Conservation (phyloP, 2,888 invertebrate genomes). For the Camptogramma bilineatum region DNA sequence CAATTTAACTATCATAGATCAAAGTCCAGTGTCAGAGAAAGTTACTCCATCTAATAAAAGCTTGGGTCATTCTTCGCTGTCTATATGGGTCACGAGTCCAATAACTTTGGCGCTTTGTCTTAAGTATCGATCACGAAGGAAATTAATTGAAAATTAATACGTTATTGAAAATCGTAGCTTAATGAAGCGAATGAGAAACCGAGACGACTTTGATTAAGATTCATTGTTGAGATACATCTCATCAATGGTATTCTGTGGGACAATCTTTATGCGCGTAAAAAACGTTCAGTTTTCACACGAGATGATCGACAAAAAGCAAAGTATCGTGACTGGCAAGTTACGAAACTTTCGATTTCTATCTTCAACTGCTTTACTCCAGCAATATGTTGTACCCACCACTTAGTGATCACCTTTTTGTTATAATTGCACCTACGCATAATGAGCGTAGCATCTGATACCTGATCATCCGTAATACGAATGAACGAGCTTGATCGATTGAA, state of each 20-base stretch:
- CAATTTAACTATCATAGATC: constrained; percentile 65
- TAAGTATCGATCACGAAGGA: constrained; percentile 27
- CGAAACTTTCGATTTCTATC: constrained; percentile 75
- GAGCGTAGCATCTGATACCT: constrained; percentile 30
- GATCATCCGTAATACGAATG: constrained; percentile 30
- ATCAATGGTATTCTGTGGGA: constrained; percentile 40
- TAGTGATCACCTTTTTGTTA: constrained; percentile 36
- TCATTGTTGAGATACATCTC: constrained; percentile 34
- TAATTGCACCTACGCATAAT: constrained; percentile 32
- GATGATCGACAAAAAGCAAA: constrained; percentile 71
- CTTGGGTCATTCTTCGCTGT: constrained; percentile 32
- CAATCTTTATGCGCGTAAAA: constrained; percentile 34
- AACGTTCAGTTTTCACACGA: constrained; percentile 67
- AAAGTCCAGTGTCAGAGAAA: constrained; percentile 61
- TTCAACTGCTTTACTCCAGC: constrained; percentile 53
- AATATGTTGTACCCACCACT: constrained; percentile 26
- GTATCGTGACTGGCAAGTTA: constrained; percentile 60
- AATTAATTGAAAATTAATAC: constrained; percentile 24
- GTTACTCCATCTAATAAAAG: constrained; percentile 46
- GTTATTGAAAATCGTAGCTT: constrained; percentile 21
- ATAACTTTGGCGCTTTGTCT: constrained; percentile 17
- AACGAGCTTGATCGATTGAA: constrained; percentile 16
- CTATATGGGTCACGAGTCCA: constrained; percentile 32
- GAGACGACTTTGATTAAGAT: constrained; percentile 11
- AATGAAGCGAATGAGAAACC: constrained; percentile 22